Evolutionary conservation across 2,888 invertebrate species (phyloP), one percentile per base, ranked within the genome.

Genomic region (Orthonevra nobilis): DNA sequence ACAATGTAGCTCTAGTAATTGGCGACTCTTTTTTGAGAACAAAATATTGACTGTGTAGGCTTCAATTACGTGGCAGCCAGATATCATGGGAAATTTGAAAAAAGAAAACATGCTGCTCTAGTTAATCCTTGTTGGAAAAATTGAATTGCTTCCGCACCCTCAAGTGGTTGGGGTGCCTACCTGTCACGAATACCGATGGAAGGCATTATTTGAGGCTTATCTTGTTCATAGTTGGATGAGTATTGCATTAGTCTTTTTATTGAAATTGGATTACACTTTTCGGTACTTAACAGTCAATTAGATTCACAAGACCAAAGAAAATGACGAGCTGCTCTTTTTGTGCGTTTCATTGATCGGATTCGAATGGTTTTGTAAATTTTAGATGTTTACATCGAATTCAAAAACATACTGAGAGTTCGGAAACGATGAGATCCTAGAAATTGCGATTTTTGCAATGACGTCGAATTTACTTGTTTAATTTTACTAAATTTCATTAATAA

Each of bases 71-170:
- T 64, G 63, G 56, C 50, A 63, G 6, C 6, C n/a, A 12, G 14
- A 19, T 42, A 17, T 26, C 54, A 40, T 54, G 58, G 54, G 54
- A 66, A 61, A 48, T 48, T 58, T 10, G 9, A 23, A 3, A 23
- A 23, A n/a, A n/a, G 12, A n/a, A 36, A 30, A 46, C 12, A 38
- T 48, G 5, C 23, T 23, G 23, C 12, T 30, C 3, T 34, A 20
- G 46, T 7, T 79, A 42, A 68, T 73, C 79, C 54, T 20, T 30
- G 48, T 26, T 20, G 42, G 38, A 30, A 30, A 28, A 3, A 12
- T 56, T 15, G n/a, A 61, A 79, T 54, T 48, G 60, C 79, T 79
- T 79, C 79, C 79, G 79, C 54, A 66, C 66, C 79, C 73, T 56
- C 34, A 50, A 73, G 79, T 36, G 28, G 6, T 50, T 14, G 6